Evolutionary conservation across 2,888 invertebrate species (phyloP).

Genomic region (Parelbella ahira): DNA sequence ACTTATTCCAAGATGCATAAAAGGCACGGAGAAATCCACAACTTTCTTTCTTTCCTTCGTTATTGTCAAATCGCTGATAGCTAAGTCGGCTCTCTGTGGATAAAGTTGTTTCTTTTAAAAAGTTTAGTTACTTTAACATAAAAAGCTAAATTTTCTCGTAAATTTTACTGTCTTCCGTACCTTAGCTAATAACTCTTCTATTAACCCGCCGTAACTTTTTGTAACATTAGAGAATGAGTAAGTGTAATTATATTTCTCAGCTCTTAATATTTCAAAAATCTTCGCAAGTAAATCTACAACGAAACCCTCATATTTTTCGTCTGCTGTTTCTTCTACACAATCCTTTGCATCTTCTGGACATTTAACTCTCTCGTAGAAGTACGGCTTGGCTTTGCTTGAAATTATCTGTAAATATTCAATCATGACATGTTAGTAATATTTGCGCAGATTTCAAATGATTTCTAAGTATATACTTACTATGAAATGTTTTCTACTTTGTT

Average conservation of each 20-base stretch:
- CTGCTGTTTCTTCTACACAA: constrained; percentile 75
- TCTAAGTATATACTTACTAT: constrained; percentile 62
- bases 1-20: constrained; percentile 96
- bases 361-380: constrained; percentile 82
- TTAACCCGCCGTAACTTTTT: constrained; percentile 54
- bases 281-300: constrained; percentile 87
- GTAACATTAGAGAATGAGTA: constrained; percentile 50
- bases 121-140: no score
- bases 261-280: constrained; percentile 81
- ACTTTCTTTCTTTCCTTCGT: constrained; percentile 93
- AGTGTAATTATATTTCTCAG: constrained; percentile 58
- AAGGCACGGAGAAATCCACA: constrained; percentile 97
- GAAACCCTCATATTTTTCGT: constrained; percentile 86
- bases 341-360: constrained; percentile 42
- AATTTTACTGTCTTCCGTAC: no score
- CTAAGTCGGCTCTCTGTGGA: constrained; percentile 68
- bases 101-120: no score
- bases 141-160: no score
- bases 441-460: no score
- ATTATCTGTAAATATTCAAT: constrained; percentile 60
- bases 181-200: constrained; percentile 63
- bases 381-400: constrained; percentile 86
- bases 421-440: no score
- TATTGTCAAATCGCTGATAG: constrained; percentile 89
- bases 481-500: constrained; percentile 83